phyloP scores from a whole-genome alignment of 1,140 invertebrate genomes.

The Lutraria rhynchaena region DNA sequence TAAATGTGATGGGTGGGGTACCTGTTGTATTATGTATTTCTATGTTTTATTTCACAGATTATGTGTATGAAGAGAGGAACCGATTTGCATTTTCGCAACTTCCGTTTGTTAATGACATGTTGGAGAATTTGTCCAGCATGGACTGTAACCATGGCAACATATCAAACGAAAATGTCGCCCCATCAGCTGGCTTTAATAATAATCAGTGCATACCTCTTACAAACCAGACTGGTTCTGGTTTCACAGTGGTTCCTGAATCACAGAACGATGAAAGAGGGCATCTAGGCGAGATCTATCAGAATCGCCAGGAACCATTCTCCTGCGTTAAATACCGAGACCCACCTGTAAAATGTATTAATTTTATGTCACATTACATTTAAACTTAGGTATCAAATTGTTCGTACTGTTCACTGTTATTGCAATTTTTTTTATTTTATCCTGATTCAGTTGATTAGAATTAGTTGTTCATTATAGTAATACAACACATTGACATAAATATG shows the following conservation, averaged over 20 bases:
- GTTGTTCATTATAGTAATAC: too few species aligned
- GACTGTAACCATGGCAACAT: constrained; percentile 12
- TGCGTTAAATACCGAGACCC: constrained; percentile 19
- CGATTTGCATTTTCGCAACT: constrained; percentile 1
- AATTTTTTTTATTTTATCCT: too few species aligned
- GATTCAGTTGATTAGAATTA: too few species aligned
- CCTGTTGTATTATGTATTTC: too few species aligned
- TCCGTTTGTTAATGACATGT: constrained; percentile 10
- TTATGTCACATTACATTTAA: constrained; percentile 53
- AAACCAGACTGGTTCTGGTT: neutral
- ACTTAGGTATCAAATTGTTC: neutral
- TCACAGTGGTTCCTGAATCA: neutral
- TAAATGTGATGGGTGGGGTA: too few species aligned
- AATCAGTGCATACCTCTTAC: neutral
- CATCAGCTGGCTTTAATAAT: neutral
- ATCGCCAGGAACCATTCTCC: constrained; percentile 13
- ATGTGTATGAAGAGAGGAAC: constrained; percentile 5
- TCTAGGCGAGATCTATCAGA: constrained; percentile 11
- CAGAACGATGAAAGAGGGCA: neutral
- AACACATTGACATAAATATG: too few species aligned
- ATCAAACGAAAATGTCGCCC: neutral
- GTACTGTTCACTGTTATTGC: too few species aligned
- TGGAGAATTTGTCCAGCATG: neutral
- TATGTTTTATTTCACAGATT: constrained; percentile 31
- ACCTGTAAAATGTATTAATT: constrained; percentile 44